Base-by-base conservation (phyloP, 2,888 invertebrate species). In the Graphium colonna region DNA sequence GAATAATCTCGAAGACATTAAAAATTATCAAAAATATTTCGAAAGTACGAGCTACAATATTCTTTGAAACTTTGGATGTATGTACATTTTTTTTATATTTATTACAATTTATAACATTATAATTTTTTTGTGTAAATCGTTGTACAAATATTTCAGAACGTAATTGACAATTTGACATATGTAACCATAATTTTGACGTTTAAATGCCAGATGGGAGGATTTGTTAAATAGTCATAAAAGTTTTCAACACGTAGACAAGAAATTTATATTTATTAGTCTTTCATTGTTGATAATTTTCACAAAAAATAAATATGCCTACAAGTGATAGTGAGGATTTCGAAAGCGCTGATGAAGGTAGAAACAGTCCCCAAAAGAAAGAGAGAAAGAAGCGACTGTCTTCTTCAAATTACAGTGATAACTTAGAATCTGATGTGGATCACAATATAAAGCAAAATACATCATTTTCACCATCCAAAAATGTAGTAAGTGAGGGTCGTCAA, bases 311-410 rank as follows among this genome's bases (percentile, higher is more conserved):
- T 55, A 94, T 94, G 94, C 91, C 92, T 67, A 91, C 93, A 31
- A 94, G 94, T 60, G 95, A 94, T 60, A 94, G 94, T 77, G 95
- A 94, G 67, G 93, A 91, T 69, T 95, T 94, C 72, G 94, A 94
- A 77, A 95, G 95, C 81, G 95, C 95, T 3, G 94, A 95, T 65
- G 95, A 95, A 69, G 94, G 93, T 28, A 81, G 82, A 13, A 79
- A 75, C 12, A 75, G 62, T 46, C 64, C 73, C 16, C 77, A 77
- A 40, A 84, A 77, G 63, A 81, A 77, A 51, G 82, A 77, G 47
- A 74, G 80, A 53, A 82, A 80, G 50, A 80, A 82, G 59, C 73
- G 82, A 36, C 63, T 77, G 48, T 86, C 82, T 8, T 85, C 85
- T 1, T 84, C 87, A 47, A 86, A 84, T 62, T 82, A 81, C 58